Base-by-base conservation (phyloP, 2,888 invertebrate genomes). In the Caradrina kadenii region DNA sequence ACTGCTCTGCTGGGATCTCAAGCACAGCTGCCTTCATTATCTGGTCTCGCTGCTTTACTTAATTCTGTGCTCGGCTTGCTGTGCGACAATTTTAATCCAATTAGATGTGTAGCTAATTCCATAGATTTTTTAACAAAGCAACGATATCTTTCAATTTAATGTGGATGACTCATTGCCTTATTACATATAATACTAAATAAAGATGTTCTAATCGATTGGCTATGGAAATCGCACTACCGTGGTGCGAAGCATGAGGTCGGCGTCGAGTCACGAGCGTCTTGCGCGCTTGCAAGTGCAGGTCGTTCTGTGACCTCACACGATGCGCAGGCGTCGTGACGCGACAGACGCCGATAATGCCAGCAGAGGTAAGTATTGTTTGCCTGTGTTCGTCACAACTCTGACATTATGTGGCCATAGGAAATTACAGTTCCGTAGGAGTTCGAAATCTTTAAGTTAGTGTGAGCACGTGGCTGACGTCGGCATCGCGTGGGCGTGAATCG, bases 241-340 rank as follows among this genome's bases (percentile, higher is more conserved):
- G 59, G 62, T 74, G 73, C 67, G 61, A 76, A 75, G 39, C 63
- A 71, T 81, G 79, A 86, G 81, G 82, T 84, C 85, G 80, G 63
- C 68, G 61, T 39, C 68, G 69, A 83, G 84, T 82, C 85, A 84
- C 85, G 86, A 82, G 69, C 68, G 35, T 54, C 48, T 55, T 72
- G 68, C 69, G 69, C 70, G 65, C 70, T 58, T 49, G 53, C 61
- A 22, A 52, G 45, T 48, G 73, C 58, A 58, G 75, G 59, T 62
- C 68, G 66, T 60, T 45, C 48, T 59, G 62, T 79, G 83, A 83
- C 76, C 84, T 80, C 81, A 80, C 73, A 77, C 49, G 73, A 70
- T 73, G 78, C 76, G 75, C 70, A 61, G 53, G 59, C 72, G 45
- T 17, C 79, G 83, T 73, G 73, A 79, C 77, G 67, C 19, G 53